A percentile compares a stretch with the other conserved stretches of the same genome.
Conservation (phyloP, 2,888 invertebrate genomes). For the Volucella inflata region DNA sequence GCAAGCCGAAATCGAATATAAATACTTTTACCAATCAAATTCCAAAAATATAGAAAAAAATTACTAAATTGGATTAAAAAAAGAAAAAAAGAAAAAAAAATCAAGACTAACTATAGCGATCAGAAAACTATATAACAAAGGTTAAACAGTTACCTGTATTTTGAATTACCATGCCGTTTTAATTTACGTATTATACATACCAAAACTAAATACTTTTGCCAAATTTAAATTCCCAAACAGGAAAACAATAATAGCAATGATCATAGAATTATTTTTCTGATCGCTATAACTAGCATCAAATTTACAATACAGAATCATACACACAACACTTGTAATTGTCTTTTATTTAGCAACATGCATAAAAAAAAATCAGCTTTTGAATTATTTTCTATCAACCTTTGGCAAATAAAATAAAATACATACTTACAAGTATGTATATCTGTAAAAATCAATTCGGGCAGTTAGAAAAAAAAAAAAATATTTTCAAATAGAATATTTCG, state of each 20-base stretch:
- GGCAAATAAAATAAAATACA: conserved; percentile 12
- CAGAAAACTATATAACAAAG: no score
- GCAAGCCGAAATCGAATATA: conserved; percentile 18
- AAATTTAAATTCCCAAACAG: no score
- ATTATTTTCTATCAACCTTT: conserved; percentile 18
- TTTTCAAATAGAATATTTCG: no score
- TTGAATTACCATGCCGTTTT: no score
- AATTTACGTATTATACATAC: no score
- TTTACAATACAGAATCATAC: neutral
- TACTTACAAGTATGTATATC: neutral
- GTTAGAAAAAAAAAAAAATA: conserved; percentile 20
- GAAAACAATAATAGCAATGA: no score
- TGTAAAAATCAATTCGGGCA: conserved; percentile 45
- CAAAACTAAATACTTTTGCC: no score
- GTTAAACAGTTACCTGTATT: no score
- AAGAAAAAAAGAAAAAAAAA: conserved; percentile 6
- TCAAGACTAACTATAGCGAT: no score
- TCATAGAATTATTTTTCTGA: no score
- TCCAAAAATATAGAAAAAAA: conserved; percentile 1
- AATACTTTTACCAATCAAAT: conserved; percentile 14
- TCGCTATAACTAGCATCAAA: no score
- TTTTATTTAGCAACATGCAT: conserved; percentile 13
- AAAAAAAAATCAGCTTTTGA: conserved; percentile 28
- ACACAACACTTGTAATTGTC: conserved; percentile 29
- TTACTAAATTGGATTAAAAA: neutral